Conservation (phyloP, 2,888 invertebrate genomes). For the Malachius bipustulatus region DNA sequence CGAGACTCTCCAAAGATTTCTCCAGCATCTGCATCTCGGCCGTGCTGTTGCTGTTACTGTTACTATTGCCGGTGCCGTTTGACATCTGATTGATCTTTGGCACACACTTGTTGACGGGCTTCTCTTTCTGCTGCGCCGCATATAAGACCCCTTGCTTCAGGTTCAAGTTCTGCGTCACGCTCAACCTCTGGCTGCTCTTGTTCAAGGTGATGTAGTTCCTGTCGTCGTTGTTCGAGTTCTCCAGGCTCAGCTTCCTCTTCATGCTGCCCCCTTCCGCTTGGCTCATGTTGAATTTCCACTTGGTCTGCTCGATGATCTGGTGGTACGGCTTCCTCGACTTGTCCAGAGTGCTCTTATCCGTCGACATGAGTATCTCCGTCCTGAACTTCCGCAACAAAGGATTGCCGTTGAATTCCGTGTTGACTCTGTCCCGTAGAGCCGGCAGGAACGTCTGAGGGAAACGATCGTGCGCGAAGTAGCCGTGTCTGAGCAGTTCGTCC, state of each 20-base stretch:
- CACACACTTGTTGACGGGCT: not conserved
- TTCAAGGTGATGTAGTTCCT: slow-evolving; percentile 23
- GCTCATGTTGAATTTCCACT: slow-evolving; percentile 33
- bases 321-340: slow-evolving; percentile 18
- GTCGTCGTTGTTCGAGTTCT: slow-evolving; percentile 18
- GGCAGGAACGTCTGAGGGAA: slow-evolving; percentile 56
- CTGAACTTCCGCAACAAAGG: slow-evolving; percentile 38
- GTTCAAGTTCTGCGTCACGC: slow-evolving; percentile 19
- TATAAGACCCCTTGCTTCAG: not conserved
- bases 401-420: slow-evolving; percentile 48
- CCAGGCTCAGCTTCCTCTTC: slow-evolving; percentile 31
- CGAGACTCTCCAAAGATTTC: slow-evolving; percentile 27
- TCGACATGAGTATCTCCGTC: slow-evolving; percentile 32
- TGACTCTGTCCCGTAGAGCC: slow-evolving; percentile 50
- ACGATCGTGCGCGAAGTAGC: slow-evolving; percentile 51
- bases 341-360: slow-evolving; percentile 29
- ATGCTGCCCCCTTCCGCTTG: slow-evolving; percentile 26
- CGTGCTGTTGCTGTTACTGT: slow-evolving; percentile 12
- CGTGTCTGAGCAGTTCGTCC: slow-evolving; percentile 50
- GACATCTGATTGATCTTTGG: not conserved
- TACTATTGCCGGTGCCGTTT: not conserved
- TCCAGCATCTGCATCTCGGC: slow-evolving; percentile 28
- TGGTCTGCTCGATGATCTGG: slow-evolving; percentile 23
- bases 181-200: slow-evolving; percentile 22
- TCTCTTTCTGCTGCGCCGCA: not conserved